Percentiles rank a stretch among this genome's conserved stretches.
phyloP scores from a whole-genome alignment of 1,140 invertebrate species.

The Meloidogyne exigua region DNA sequence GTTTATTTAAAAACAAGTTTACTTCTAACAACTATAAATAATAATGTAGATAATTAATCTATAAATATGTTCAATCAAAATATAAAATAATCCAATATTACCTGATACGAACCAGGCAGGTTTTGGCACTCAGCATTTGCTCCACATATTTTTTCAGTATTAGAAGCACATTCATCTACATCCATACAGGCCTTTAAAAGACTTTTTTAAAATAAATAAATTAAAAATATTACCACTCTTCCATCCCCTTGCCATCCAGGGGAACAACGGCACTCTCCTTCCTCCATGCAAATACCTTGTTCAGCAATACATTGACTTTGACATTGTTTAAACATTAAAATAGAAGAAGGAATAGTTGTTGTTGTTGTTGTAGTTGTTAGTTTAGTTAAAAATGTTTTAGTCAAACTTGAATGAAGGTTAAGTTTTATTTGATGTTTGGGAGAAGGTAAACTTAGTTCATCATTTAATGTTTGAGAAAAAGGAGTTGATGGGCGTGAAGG shows the following conservation, averaged over 20 bases:
- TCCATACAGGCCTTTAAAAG: slow-evolving; percentile 32
- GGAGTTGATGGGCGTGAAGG: not conserved
- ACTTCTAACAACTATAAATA: no score
- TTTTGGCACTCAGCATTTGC: slow-evolving; percentile 45
- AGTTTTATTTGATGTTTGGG: not conserved
- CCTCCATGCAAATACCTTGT: not conserved
- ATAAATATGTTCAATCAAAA: no score
- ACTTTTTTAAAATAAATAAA: slow-evolving; percentile 1
- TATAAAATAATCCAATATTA: no score
- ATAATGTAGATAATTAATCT: no score
- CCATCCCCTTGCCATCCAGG: slow-evolving; percentile 46
- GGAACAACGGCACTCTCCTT: slow-evolving; percentile 30
- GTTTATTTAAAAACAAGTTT: no score
- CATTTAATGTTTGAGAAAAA: no score
- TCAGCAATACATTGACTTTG: not conserved
- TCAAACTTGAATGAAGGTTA: not conserved
- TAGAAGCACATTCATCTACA: slow-evolving; percentile 40
- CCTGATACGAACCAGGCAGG: slow-evolving; percentile 39
- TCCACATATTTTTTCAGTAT: slow-evolving; percentile 34
- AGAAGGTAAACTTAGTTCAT: not conserved
- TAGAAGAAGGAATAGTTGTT: slow-evolving; percentile 13
- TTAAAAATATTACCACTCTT: slow-evolving; percentile 24
- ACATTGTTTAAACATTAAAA: not conserved
- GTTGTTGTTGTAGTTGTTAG: slow-evolving; percentile 6
- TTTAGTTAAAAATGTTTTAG: not conserved